These are phyloP conservation scores for Zoroaster sp. DNA, from an alignment of 53 echinoderm and acorn worm genomes.

Conservation along the genomic window DNA sequence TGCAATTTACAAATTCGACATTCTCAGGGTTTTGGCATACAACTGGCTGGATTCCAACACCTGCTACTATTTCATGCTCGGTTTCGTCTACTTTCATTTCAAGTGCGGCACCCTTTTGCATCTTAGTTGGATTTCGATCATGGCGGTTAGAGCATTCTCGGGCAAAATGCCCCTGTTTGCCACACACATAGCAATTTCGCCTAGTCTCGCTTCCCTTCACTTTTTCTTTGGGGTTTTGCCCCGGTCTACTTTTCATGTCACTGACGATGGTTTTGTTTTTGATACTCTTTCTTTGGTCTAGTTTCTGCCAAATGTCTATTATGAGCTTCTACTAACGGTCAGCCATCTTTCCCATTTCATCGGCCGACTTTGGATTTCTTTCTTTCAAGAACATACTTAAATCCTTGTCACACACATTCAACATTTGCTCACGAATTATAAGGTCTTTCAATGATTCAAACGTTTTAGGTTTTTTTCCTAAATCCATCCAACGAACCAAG, in stretches of 20 bases:
- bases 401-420: constrained; percentile 55
- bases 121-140: too few species aligned
- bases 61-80: neutral
- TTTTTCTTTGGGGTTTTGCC: neutral
- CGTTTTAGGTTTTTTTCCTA: neutral
- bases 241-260: neutral
- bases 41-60: neutral
- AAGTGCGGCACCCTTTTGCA: too few species aligned
- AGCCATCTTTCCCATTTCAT: constrained; percentile 29
- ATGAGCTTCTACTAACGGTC: constrained; percentile 64
- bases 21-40: neutral
- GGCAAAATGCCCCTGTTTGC: too few species aligned
- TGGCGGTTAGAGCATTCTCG: too few species aligned
- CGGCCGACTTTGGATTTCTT: constrained; percentile 37
- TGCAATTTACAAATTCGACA: neutral
- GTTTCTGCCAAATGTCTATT: neutral
- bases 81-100: neutral
- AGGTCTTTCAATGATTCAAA: constrained; percentile 51
- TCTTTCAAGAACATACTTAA: constrained; percentile 60
- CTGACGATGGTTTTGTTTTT: neutral
- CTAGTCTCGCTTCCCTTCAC: neutral
- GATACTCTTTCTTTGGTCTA: neutral
- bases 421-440: constrained; percentile 59
- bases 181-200: neutral
- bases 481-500: constrained; percentile 65